A percentile compares a stretch with the other conserved stretches of the same genome.
Conservation (phyloP, 2,113 vertebrate genomes). For the Coregonus clupeaformis region DNA sequence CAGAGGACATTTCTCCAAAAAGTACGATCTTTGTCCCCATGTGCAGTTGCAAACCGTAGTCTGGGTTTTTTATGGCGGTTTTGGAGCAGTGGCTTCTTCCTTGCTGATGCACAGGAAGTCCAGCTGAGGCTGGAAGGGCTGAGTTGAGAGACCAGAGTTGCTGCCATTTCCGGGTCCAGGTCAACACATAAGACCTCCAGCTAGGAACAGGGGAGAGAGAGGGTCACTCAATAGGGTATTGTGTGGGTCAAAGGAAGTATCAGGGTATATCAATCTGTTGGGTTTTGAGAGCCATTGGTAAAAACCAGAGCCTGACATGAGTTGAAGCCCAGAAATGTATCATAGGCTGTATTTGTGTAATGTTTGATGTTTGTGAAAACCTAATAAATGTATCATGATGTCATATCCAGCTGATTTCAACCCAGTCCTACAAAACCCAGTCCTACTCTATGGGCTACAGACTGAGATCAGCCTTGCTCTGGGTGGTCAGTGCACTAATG, state of each 20-base stretch:
- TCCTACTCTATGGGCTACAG: too few species aligned
- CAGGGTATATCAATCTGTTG: neutral
- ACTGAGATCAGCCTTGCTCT: neutral
- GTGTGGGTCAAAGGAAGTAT: neutral
- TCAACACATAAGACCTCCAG: conserved; percentile 67
- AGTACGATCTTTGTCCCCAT: too few species aligned
- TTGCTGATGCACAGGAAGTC: conserved; percentile 25
- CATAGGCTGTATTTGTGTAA: neutral
- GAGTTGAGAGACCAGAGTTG: conserved; percentile 56
- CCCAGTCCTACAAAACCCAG: too few species aligned
- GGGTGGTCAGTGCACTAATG: neutral
- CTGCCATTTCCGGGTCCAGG: conserved; percentile 80
- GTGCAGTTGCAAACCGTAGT: too few species aligned
- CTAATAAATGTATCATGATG: neutral
- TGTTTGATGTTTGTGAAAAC: neutral
- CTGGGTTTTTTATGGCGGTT: too few species aligned
- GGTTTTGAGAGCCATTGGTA: neutral
- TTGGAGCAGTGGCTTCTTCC: too few species aligned
- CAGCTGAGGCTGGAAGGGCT: conserved; percentile 37
- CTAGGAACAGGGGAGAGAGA: conserved; percentile 59
- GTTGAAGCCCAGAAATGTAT: too few species aligned
- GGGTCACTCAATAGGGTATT: neutral
- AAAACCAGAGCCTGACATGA: neutral
- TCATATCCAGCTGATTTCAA: conserved; percentile 52
- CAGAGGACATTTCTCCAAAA: too few species aligned